Evolutionary conservation across 1,140 invertebrate genomes (phyloP).

Genomic region (Bathynomus jamesi): DNA sequence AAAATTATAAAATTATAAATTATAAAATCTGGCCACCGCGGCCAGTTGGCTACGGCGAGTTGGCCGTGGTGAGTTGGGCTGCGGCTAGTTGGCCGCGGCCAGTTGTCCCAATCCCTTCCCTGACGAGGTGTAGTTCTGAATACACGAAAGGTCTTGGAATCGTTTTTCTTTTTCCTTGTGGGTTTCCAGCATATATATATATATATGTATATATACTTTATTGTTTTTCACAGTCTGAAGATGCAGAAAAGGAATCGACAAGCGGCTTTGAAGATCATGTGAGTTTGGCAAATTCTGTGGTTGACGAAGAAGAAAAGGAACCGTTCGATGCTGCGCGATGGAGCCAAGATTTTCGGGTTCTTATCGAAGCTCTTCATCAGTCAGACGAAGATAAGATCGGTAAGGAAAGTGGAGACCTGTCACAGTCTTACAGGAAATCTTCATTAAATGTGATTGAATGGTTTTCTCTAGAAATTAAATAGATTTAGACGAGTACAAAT

Average conservation of each 20-base stretch:
- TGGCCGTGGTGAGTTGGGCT: too few species aligned
- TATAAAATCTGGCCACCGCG: too few species aligned
- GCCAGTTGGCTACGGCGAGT: too few species aligned
- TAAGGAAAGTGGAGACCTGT: conserved; percentile 31
- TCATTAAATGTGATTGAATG: too few species aligned
- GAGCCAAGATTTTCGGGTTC: conserved; percentile 16
- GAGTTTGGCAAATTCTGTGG: not conserved
- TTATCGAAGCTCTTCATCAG: conserved; percentile 18
- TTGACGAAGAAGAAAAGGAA: not conserved
- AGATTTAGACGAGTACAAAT: not conserved
- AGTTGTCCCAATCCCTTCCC: too few species aligned
- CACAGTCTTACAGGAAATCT: too few species aligned
- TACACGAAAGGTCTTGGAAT: too few species aligned
- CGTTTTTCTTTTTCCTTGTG: not conserved
- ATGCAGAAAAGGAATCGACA: not conserved
- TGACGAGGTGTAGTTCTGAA: too few species aligned
- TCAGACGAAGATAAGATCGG: conserved; percentile 19
- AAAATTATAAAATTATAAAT: too few species aligned
- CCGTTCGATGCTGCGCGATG: conserved; percentile 18
- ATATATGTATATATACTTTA: not conserved
- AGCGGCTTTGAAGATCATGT: not conserved
- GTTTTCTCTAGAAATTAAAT: too few species aligned
- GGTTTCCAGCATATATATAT: not conserved
- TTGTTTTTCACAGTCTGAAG: not conserved
- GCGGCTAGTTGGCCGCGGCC: too few species aligned